phyloP scores from a whole-genome alignment of 2,113 vertebrate genomes.

The Pedetes capensis region DNA sequence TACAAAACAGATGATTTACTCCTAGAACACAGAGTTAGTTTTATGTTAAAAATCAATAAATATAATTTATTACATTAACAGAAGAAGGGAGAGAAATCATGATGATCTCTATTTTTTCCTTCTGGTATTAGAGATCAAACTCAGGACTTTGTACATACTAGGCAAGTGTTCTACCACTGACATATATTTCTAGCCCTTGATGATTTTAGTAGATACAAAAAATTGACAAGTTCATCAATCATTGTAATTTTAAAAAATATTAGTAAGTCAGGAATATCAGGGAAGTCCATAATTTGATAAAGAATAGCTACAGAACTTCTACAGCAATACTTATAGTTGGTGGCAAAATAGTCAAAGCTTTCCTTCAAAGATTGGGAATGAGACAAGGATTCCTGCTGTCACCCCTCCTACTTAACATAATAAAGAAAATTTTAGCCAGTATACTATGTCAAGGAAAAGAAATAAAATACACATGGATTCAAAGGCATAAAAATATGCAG shows the following conservation, averaged over 20 bases:
- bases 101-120: too few species aligned
- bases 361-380: not conserved
- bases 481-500: not conserved
- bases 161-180: too few species aligned
- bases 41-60: not conserved
- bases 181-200: too few species aligned
- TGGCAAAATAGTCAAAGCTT: not conserved
- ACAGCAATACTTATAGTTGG: not conserved
- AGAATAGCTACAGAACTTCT: too few species aligned
- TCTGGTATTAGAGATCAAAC: too few species aligned
- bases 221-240: not conserved
- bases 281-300: not conserved
- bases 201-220: too few species aligned
- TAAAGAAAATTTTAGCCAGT: conserved; percentile 1
- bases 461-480: not conserved
- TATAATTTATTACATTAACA: not conserved
- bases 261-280: not conserved
- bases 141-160: too few species aligned
- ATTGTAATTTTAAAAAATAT: not conserved
- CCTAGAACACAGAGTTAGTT: not conserved
- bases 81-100: not conserved
- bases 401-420: conserved; percentile 8
- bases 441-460: not conserved
- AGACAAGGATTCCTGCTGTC: too few species aligned
- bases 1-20: not conserved